phyloP scores from a whole-genome alignment of 2,113 vertebrate species.

The Callipepla squamata region DNA sequence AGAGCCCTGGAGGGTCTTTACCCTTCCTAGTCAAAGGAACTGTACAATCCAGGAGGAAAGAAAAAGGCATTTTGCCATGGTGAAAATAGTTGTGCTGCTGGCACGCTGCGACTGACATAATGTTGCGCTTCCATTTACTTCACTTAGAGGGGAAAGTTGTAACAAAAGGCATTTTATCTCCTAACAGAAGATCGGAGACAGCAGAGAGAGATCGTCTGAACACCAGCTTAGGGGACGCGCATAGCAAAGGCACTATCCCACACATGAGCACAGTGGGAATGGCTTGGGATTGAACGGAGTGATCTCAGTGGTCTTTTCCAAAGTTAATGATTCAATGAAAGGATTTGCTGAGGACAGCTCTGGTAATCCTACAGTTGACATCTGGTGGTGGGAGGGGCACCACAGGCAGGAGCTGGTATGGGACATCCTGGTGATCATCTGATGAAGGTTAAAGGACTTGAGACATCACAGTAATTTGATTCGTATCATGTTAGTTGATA shows the following conservation, averaged over 20 bases:
- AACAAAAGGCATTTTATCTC: slow-evolving; percentile 23
- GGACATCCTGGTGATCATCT: neutral
- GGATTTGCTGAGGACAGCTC: neutral
- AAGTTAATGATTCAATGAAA: too few species aligned
- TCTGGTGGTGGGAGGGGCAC: neutral
- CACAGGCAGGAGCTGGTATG: neutral
- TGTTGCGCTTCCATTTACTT: slow-evolving; percentile 8
- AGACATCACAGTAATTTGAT: rapidly evolving
- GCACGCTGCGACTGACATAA: slow-evolving; percentile 38
- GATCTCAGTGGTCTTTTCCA: too few species aligned
- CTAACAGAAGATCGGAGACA: neutral
- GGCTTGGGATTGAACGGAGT: too few species aligned
- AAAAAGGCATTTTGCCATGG: slow-evolving; percentile 62
- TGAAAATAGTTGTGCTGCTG: slow-evolving; percentile 29
- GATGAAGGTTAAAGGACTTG: neutral
- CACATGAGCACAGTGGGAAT: too few species aligned
- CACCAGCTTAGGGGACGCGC: neutral
- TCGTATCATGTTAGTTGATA: neutral
- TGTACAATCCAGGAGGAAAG: slow-evolving; percentile 70
- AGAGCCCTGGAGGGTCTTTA: slow-evolving; percentile 83
- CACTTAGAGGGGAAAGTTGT: slow-evolving; percentile 35
- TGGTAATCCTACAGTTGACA: neutral
- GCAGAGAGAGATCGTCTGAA: neutral
- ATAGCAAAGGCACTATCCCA: neutral
- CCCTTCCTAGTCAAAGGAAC: slow-evolving; percentile 79